Conservation (phyloP, 2,797 vertebrate species). For the Hoplostethus atlanticus region DNA sequence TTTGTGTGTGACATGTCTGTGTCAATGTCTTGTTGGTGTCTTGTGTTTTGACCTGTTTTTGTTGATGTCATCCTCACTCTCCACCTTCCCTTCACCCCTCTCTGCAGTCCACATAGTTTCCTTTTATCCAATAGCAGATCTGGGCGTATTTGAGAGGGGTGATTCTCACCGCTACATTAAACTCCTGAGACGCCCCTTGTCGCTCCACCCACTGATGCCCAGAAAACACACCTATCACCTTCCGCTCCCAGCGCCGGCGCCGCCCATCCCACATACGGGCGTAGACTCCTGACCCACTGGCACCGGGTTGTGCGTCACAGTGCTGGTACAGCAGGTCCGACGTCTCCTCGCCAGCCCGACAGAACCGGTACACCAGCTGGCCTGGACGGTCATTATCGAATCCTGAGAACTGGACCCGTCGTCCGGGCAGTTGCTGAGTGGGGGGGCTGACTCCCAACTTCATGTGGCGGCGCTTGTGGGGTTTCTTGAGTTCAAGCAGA, state of each 20-base stretch:
- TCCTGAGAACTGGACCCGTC: conserved; percentile 96
- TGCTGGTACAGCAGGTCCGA: conserved; percentile 96
- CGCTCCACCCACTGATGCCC: conserved; percentile 98
- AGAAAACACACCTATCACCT: conserved; percentile 98
- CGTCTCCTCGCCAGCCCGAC: conserved; percentile 92
- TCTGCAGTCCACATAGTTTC: conserved; percentile 95
- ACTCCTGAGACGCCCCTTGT: conserved; percentile 93
- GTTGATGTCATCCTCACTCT: not conserved
- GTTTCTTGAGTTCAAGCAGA: conserved; percentile 95
- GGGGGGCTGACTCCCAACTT: conserved; percentile 94
- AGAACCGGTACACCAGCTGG: conserved; percentile 97
- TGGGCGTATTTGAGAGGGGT: conserved; percentile 98
- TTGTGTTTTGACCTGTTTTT: not conserved
- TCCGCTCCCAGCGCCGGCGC: conserved; percentile 92
- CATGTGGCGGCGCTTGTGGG: conserved; percentile 96
- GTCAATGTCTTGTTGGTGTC: not conserved
- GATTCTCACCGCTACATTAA: conserved; percentile 96
- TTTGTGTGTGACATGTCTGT: conserved; percentile 4
- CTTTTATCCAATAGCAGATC: conserved; percentile 99
- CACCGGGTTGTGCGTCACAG: conserved; percentile 96
- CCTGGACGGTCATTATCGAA: conserved; percentile 94
- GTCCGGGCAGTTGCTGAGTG: conserved; percentile 88
- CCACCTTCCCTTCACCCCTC: conserved; percentile 86
- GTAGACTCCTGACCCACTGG: conserved; percentile 96
- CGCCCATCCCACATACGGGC: conserved; percentile 96